Conservation (phyloP, 2,797 vertebrate species). For the Sebastolobus alascanus region DNA sequence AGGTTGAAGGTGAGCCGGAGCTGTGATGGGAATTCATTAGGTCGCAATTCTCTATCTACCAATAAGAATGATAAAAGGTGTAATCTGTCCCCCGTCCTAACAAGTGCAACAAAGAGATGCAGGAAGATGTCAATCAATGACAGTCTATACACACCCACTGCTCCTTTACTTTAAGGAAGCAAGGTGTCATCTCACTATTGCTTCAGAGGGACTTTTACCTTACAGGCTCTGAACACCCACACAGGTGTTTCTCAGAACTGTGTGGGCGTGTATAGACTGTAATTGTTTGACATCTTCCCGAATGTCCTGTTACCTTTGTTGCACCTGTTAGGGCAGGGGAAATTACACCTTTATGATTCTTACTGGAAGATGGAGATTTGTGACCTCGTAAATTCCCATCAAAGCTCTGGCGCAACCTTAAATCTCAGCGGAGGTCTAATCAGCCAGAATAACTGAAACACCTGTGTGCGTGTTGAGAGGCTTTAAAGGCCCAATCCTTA, state of each 20-base stretch:
- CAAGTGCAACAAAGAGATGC: no score
- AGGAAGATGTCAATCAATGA: no score
- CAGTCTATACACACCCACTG: no score
- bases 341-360: background rate
- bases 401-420: background rate
- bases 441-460: background rate
- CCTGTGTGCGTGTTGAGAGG: background rate
- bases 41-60: background rate
- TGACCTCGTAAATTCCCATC: background rate
- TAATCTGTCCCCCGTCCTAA: no score
- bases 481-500: background rate
- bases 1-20: no score
- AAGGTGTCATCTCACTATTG: no score
- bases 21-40: background rate
- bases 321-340: background rate
- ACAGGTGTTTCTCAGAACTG: background rate
- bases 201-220: no score
- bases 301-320: background rate
- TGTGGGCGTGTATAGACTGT: background rate
- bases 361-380: background rate
- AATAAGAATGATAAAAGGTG: background rate
- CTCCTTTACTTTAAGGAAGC: no score
- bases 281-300: background rate
- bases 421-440: background rate
- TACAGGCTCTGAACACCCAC: background rate